Conservation (phyloP, 1,140 invertebrate genomes). For the Nephotettix cincticeps region DNA sequence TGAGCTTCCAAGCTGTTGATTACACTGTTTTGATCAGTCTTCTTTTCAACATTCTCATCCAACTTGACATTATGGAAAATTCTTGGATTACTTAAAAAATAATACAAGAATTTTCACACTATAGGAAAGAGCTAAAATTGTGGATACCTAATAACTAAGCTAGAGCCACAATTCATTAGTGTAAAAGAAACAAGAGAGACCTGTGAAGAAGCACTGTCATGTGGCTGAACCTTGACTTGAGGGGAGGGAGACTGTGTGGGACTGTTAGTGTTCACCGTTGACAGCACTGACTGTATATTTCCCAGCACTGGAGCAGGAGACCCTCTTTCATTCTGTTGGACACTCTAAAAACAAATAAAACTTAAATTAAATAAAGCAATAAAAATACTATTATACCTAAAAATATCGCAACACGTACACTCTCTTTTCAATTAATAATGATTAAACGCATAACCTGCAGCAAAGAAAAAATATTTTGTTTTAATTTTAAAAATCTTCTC, state of each 20-base stretch:
- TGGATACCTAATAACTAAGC: too few relatives aligned
- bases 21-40: too few relatives aligned
- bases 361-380: neutral
- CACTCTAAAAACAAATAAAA: neutral
- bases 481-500: neutral
- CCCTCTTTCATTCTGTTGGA: conserved; percentile 10
- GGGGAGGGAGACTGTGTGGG: neutral
- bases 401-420: neutral
- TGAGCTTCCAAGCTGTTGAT: too few relatives aligned
- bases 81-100: too few relatives aligned
- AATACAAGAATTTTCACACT: too few relatives aligned
- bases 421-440: neutral
- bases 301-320: conserved; percentile 20
- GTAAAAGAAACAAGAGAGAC: too few relatives aligned
- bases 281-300: conserved; percentile 20
- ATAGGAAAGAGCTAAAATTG: too few relatives aligned
- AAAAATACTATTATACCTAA: neutral
- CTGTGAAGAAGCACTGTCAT: neutral
- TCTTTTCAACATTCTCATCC: too few relatives aligned
- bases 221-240: neutral
- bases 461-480: neutral
- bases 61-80: too few relatives aligned
- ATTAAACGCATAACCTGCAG: neutral
- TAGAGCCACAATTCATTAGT: too few relatives aligned
- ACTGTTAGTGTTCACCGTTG: neutral